Conservation (phyloP, 2,113 vertebrate species). For the Colinus virginianus region DNA sequence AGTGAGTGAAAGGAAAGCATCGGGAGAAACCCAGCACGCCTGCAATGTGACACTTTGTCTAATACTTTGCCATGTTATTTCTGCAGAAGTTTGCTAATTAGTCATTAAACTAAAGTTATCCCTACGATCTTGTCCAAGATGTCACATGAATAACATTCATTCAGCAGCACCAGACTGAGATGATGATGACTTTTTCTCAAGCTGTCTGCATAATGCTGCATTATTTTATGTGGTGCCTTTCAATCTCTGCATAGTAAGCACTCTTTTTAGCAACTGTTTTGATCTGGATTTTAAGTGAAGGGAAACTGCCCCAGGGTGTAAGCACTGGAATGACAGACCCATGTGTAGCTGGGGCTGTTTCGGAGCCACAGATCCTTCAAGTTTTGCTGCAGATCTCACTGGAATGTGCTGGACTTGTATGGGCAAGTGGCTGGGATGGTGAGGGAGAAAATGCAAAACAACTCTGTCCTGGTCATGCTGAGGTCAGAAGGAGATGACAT, state of each 20-base stretch:
- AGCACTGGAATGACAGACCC: not conserved
- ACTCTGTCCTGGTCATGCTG: not conserved
- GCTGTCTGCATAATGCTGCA: not conserved
- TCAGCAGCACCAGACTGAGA: constrained; percentile 10
- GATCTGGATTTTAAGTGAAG: not conserved
- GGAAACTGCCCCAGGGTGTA: not conserved
- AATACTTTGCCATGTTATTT: not conserved
- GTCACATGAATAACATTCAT: not conserved
- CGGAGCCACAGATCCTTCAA: accelerated
- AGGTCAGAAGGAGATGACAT: not conserved
- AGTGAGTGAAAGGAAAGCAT: not conserved
- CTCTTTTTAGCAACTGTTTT: not conserved
- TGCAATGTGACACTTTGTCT: constrained; percentile 30
- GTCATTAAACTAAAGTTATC: constrained; percentile 38
- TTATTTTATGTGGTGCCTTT: not conserved
- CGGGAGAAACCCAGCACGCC: not conserved
- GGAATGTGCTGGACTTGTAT: accelerated
- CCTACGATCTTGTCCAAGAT: constrained; percentile 8
- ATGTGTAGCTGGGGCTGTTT: not conserved
- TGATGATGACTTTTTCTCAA: not conserved
- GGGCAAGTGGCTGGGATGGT: not conserved
- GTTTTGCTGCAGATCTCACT: not conserved
- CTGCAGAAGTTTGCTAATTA: constrained; percentile 61
- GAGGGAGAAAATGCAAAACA: not conserved
- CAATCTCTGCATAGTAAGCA: not conserved